Percentiles rank a stretch among this genome's conserved stretches.
phyloP scores from a whole-genome alignment of 2,113 vertebrate genomes.

The Oryzias javanicus region DNA sequence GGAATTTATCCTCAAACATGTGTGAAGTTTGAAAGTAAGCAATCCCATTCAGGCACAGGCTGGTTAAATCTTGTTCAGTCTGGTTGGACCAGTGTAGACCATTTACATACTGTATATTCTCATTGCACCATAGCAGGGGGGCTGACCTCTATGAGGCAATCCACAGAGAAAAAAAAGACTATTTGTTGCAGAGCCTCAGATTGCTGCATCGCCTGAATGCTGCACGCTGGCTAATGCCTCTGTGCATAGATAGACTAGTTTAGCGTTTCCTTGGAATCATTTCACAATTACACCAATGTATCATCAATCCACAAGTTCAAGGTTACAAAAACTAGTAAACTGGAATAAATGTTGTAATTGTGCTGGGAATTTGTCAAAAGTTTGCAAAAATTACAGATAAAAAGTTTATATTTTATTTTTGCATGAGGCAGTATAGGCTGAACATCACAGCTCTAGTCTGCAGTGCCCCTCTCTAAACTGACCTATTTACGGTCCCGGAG shows the following conservation, averaged over 20 bases:
- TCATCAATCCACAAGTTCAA: no score
- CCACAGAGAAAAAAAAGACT: background rate
- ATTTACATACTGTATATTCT: conserved; percentile 72
- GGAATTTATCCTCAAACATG: conserved; percentile 59
- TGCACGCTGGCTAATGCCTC: no score
- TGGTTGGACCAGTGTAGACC: conserved; percentile 56
- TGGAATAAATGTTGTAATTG: no score
- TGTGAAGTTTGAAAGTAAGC: conserved; percentile 61
- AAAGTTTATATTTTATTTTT: no score
- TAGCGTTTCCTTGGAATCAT: no score
- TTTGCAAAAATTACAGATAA: no score
- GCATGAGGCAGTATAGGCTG: conserved; percentile 24
- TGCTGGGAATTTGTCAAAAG: no score
- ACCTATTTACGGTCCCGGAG: background rate
- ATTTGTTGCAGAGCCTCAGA: no score
- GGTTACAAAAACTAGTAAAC: no score
- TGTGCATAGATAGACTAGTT: no score
- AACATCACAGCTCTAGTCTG: conserved; percentile 50
- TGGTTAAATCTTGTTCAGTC: conserved; percentile 75
- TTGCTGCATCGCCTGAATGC: no score
- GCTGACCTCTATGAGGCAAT: conserved; percentile 50
- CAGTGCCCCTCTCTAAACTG: background rate
- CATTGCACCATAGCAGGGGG: conserved; percentile 55
- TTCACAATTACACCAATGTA: no score
- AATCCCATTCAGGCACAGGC: conserved; percentile 58